Evolutionary conservation across 2,797 vertebrate genomes (phyloP).

Genomic region (Sandelia bainsii): DNA sequence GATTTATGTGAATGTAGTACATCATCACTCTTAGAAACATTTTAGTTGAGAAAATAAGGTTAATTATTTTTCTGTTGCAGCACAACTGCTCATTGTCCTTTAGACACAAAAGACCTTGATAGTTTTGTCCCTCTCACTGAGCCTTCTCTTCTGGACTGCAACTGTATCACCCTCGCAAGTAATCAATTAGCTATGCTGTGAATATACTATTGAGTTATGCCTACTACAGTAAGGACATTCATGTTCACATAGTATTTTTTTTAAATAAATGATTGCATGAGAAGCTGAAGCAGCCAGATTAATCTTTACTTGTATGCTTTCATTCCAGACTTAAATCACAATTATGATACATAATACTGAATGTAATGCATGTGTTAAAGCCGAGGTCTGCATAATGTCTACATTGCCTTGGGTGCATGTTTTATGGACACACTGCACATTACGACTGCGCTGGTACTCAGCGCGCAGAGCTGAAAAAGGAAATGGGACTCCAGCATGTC

Average conservation of each 20-base stretch:
- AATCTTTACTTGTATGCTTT: conserved; percentile 58
- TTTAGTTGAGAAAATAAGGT: neutral
- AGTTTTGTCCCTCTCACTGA: neutral
- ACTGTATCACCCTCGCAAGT: neutral
- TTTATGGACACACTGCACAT: conserved; percentile 63
- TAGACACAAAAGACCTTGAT: neutral
- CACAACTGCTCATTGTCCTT: neutral
- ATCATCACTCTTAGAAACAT: neutral
- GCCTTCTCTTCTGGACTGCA: neutral
- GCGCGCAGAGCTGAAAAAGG: conserved; percentile 74
- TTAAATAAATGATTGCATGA: conserved; percentile 62
- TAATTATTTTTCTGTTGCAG: neutral
- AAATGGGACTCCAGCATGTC: conserved; percentile 75
- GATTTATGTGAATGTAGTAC: neutral
- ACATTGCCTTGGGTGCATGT: conserved; percentile 49
- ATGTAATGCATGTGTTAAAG: conserved; percentile 73
- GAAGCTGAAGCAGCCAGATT: conserved; percentile 57
- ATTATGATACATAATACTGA: conserved; percentile 78
- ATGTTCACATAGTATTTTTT: conserved; percentile 21
- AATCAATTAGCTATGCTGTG: conserved; percentile 23
- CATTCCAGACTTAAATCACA: conserved; percentile 77
- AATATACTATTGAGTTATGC: neutral
- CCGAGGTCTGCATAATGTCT: conserved; percentile 74
- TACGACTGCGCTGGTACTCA: conserved; percentile 39
- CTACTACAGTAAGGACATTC: conserved; percentile 25